Conservation (phyloP, 2,797 vertebrate species). For the Pogonophryne albipinna region DNA sequence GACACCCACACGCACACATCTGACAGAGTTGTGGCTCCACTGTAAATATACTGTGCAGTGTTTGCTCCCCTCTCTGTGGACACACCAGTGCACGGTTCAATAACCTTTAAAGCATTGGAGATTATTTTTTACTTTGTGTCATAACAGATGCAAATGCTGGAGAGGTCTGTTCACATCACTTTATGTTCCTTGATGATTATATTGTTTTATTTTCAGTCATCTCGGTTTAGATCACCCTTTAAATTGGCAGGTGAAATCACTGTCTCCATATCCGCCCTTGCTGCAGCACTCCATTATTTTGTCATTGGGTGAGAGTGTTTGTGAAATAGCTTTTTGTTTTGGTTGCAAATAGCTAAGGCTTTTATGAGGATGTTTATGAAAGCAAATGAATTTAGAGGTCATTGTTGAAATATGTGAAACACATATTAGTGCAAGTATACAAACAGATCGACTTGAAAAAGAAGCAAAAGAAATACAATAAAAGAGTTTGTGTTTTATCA, state of each 20-base stretch:
- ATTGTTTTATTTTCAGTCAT: constrained; percentile 34
- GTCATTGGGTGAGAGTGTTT: constrained; percentile 5
- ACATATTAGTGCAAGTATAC: neutral
- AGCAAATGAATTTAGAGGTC: constrained; percentile 17
- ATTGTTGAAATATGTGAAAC: constrained; percentile 4
- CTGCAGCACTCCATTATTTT: constrained; percentile 14
- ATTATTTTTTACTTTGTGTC: constrained; percentile 62
- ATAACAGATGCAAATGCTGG: constrained; percentile 25
- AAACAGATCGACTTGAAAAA: neutral
- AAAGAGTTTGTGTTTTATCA: neutral
- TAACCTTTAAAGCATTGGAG: constrained; percentile 28
- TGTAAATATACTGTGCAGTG: constrained; percentile 26
- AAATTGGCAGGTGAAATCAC: constrained; percentile 12
- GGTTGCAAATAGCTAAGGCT: constrained; percentile 9
- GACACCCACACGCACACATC: neutral
- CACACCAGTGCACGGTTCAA: constrained; percentile 39
- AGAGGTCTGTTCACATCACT: constrained; percentile 39
- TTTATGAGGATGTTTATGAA: neutral
- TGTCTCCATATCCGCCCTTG: neutral
- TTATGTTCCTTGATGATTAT: constrained; percentile 36
- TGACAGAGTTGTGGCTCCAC: constrained; percentile 28
- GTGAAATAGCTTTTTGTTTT: constrained; percentile 37
- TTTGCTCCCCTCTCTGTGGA: constrained; percentile 47
- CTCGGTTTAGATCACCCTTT: constrained; percentile 13
- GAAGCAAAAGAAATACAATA: neutral